phyloP scores from a whole-genome alignment of 2,113 vertebrate species.

The Psilopogon haemacephalus region DNA sequence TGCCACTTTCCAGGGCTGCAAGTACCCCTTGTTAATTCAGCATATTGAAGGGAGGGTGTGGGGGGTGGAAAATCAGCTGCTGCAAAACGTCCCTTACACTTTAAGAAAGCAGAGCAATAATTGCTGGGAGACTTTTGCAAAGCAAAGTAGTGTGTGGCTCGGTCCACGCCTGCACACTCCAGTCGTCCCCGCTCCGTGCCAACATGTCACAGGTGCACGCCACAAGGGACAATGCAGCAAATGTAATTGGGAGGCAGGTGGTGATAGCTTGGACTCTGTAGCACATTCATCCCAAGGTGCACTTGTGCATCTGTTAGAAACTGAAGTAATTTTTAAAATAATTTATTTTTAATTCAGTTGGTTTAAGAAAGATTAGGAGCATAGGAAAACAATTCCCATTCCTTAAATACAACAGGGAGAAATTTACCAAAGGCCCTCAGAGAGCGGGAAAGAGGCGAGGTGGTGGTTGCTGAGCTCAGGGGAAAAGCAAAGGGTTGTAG shows the following conservation, averaged over 20 bases:
- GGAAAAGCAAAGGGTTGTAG: not conserved
- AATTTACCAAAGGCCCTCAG: not conserved
- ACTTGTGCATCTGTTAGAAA: slow-evolving; percentile 57
- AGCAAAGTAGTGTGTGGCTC: not conserved
- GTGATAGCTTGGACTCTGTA: slow-evolving; percentile 31
- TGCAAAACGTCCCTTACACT: not conserved
- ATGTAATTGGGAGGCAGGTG: slow-evolving; percentile 71
- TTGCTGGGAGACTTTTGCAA: slow-evolving; percentile 29
- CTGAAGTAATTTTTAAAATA: not conserved
- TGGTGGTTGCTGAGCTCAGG: not conserved
- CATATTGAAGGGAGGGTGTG: rapidly evolving
- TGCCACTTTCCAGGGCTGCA: not conserved
- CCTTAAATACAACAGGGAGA: not conserved
- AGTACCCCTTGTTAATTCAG: not conserved
- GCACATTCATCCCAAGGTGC: slow-evolving; percentile 59
- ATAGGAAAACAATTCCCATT: not conserved
- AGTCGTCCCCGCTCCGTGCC: slow-evolving; percentile 3
- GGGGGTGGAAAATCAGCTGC: not conserved
- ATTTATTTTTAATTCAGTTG: not conserved
- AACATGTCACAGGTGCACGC: slow-evolving; percentile 67
- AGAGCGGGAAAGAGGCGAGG: rapidly evolving
- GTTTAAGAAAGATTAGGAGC: not conserved
- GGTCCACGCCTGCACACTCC: slow-evolving; percentile 19
- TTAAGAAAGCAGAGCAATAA: not conserved
- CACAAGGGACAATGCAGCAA: slow-evolving; percentile 66